These are phyloP conservation scores for Rousettus leschenaultii DNA, from an alignment of 2,113 vertebrate species.

Conservation along the genomic window DNA sequence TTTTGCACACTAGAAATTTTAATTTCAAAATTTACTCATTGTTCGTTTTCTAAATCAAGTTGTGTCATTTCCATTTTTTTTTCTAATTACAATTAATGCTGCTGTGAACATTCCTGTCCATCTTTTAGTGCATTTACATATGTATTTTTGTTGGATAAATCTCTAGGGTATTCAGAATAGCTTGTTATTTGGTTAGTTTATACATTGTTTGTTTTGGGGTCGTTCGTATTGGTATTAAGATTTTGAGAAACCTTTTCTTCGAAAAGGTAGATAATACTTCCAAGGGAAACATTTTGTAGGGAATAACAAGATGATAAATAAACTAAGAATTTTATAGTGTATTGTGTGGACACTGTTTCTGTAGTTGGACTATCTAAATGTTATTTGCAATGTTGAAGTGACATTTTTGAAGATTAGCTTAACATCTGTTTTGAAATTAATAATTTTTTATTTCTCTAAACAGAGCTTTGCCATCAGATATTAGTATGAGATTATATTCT, in stretches of 20 bases:
- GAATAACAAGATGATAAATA: background rate
- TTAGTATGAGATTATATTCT: constrained; percentile 61
- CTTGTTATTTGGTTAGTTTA: background rate
- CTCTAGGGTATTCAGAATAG: background rate
- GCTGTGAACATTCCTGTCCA: background rate
- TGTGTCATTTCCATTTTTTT: background rate
- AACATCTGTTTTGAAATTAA: constrained; percentile 47
- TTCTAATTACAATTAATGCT: background rate
- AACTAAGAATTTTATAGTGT: background rate
- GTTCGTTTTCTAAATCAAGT: background rate
- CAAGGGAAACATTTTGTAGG: background rate
- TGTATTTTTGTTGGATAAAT: background rate
- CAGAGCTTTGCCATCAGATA: constrained; percentile 25
- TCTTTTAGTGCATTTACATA: background rate
- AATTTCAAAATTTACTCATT: background rate
- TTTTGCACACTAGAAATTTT: background rate
- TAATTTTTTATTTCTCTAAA: constrained; percentile 57
- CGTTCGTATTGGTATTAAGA: background rate
- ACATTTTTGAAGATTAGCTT: constrained; percentile 49
- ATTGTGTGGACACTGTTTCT: background rate
- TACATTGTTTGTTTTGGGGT: background rate
- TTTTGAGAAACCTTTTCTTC: constrained; percentile 4
- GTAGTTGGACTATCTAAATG: background rate
- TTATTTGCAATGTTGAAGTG: constrained; percentile 38
- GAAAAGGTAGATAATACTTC: background rate